Evolutionary conservation across 2,888 invertebrate genomes (phyloP), one percentile per base, ranked within the genome.

Genomic region (Drosophila histrio): DNA sequence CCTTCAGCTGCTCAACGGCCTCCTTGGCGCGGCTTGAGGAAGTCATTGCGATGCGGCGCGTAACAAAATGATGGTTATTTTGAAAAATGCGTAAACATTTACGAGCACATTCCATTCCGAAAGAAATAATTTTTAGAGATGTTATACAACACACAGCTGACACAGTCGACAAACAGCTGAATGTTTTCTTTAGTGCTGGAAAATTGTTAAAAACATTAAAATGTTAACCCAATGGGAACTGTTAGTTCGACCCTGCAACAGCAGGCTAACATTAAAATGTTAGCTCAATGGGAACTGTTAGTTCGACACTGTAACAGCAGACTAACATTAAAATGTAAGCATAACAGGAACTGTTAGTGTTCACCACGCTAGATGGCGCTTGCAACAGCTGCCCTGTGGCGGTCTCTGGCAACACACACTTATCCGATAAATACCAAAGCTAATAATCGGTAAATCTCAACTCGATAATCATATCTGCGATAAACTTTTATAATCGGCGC

Each of bases 1-100:
- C 91, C 44, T 91, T 91, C 5, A 94, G 77, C 13, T 93, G 91
- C 13, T 94, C 93, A 3, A 94, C 69, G 1, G 91, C 92, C 82
- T 93, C 92, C 75, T 93, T 92, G 13, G 93, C 89, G 22, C 91
- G 91, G 11, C 79, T 69, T 17, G 89, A 83, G 0, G 92, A 91
- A 1, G 92, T 91, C 93, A 93, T 93, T 47, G 83, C 79, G 28
- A 92, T 86, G 34, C 67, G 72, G 53, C 92, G 88, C 46, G 64
- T 71, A 4, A 74, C 47, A 21, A 73, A 15, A 21, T 50, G 44
- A 5, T 43, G 46, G 26, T 73, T 69, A 50, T 13, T 56, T 39
- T 62, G 72, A 2, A 83, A 62, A 59, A 71, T 43, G 28, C 74
- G 66, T 21, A 68, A 26, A 50, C 76, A 43, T 49, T 71, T 88